Conservation (phyloP, 1,140 invertebrate species). For the Melipona quadrifasciata region DNA sequence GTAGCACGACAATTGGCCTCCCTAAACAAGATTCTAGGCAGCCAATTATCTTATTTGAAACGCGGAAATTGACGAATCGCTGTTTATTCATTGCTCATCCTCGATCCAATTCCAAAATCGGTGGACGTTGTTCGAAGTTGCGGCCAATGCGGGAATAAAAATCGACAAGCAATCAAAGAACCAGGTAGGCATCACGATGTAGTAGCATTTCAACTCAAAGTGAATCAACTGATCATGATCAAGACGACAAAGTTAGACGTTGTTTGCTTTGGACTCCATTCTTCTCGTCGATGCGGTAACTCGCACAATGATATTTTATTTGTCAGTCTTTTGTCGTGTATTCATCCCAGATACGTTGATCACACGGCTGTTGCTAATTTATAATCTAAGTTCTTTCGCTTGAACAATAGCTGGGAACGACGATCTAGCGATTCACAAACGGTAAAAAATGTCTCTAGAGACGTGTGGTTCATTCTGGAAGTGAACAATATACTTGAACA, state of each 20-base stretch:
- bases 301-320: background rate
- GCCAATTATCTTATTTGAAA: slow-evolving; percentile 29
- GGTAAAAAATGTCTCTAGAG: background rate
- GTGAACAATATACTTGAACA: no score
- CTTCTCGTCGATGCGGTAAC: background rate
- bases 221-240: background rate
- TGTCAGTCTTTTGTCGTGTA: slow-evolving; percentile 21
- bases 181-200: no score
- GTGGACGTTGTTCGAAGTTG: background rate
- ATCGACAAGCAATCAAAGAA: background rate
- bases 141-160: background rate
- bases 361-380: background rate
- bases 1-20: slow-evolving; percentile 27
- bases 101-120: background rate
- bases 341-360: no score
- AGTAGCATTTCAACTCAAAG: background rate
- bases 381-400: background rate
- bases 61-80: background rate
- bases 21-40: no score
- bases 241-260: background rate
- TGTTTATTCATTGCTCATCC: background rate
- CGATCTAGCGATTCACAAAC: background rate
- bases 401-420: background rate
- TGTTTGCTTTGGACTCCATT: background rate
- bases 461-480: no score